Base-by-base conservation (phyloP, 2,797 vertebrate genomes). In the Xiphophorus birchmanni region DNA sequence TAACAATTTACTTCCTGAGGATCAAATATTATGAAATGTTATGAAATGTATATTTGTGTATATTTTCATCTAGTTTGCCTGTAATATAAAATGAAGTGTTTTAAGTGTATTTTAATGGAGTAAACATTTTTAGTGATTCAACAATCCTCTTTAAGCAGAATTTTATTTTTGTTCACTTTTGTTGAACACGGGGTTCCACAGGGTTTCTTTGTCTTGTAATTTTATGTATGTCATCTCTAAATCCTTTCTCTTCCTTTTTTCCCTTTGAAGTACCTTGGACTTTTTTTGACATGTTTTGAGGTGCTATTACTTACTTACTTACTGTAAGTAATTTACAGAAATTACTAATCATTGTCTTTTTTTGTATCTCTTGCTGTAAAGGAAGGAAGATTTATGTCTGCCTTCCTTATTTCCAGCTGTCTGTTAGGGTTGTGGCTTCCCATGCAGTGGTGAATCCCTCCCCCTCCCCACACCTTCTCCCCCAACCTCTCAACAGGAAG, bases 21-120 rank as follows among this genome's bases (percentile, higher is more conserved):
- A 95, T 94, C 94, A 95, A 93, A 95, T 94, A 95, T 93, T 90
- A 80, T 95, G 92, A 95, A 95, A 95, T 91, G 95, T 48, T 93
- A 94, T 92, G 91, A 78, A 95, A 93, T 93, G 95, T 89, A 94
- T 91, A 94, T 95, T 90, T 89, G 84, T 90, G 89, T 89, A 94
- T 91, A 86, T 89, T 91, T 90, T 92, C 93, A 83, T 87, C 86
- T 77, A 40, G 90, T 91, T 91, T 91, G 93, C 93, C 82, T 87
- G 86, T 85, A 89, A 72, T 83, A 91, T 93, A 89, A 93, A 92
- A 54, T 88, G 84, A 94, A 94, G 93, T 91, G 90, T 90, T 93
- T 93, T 89, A 94, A 94, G 93, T 94, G 91, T 80, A 72, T 85
- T 83, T 80, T 84, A 84, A 90, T 92, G 91, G 82, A 58, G 72